A percentile compares a stretch with the other conserved stretches of the same genome.
Evolutionary conservation across 2,113 vertebrate genomes (phyloP).

Genomic region (Zosterops hypoxanthus): DNA sequence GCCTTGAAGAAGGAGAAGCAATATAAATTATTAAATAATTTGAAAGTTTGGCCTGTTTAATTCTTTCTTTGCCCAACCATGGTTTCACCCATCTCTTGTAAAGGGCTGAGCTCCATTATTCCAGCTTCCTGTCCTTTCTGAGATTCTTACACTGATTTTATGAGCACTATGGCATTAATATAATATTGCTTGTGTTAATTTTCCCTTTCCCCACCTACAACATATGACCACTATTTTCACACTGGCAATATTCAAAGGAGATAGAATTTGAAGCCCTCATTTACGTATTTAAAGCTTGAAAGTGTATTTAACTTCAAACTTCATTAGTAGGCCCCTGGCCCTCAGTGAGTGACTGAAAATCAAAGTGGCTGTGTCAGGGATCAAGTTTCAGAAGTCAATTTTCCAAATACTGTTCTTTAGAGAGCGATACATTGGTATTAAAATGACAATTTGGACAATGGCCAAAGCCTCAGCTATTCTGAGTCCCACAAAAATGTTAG

Average conservation of each 20-base stretch:
- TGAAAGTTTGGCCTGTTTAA: not conserved
- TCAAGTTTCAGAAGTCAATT: constrained; percentile 27
- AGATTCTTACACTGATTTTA: not conserved
- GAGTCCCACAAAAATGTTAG: not conserved
- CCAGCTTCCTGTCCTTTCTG: not conserved
- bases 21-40: not conserved
- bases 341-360: constrained; percentile 21
- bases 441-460: constrained; percentile 17
- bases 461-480: not conserved
- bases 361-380: not conserved
- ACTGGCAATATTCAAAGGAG: not conserved
- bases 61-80: not conserved
- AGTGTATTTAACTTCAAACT: not conserved
- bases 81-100: not conserved
- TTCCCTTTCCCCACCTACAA: not conserved
- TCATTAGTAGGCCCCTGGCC: constrained; percentile 4
- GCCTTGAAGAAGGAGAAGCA: not conserved
- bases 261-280: not conserved
- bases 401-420: constrained; percentile 28
- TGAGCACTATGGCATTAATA: not conserved
- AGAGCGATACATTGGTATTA: not conserved
- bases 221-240: not conserved
- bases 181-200: not conserved
- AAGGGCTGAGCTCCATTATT: not conserved
- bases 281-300: constrained; percentile 25